Base-by-base conservation (phyloP, 2,888 invertebrate genomes). In the Agrypnus murinus region DNA sequence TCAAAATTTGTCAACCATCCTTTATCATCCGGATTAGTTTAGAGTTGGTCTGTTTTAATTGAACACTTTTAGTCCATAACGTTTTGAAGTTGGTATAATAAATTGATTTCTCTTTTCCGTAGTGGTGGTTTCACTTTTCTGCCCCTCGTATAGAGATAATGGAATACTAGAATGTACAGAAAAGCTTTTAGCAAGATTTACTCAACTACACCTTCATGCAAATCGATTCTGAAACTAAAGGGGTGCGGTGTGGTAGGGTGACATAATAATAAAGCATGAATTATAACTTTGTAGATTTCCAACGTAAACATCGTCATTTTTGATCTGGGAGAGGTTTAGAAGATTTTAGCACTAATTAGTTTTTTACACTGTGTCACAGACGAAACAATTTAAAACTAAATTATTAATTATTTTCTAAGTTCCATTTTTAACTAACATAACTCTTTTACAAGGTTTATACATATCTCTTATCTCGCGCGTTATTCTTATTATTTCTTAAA, bases 151-250 rank as follows among this genome's bases (percentile, higher is more conserved):
- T 36, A 36, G 55, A 55, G 55, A 55, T 55, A 55, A 55, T 55
- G 55, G 36, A 55, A 55, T 55, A n/a, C n/a, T n/a, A 55, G 36
- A 55, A 55, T 55, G 55, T 55, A 55, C 55, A 17, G 17, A 40
- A 12, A 55, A 36, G 55, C 55, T 55, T 55, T 55, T 55, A 55
- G 55, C 55, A 17, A 36, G 55, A 55, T 55, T 55, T 55, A 36
- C 55, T 25, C 25, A n/a, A n/a, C n/a, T 55, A 36, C 55, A 55
- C 55, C 55, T 55, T 55, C 36, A 55, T 55, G 55, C 14, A 55
- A 55, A 55, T 55, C 55, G 32, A 55, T 55, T 55, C 32, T 19
- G 5, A 19, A 38, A 19, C 36, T 14, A 14, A 31, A 36, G 14
- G 55, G 55, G 36, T 9, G 25, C 5, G 25, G 25, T 25, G 25